Evolutionary conservation across 1,140 invertebrate species (phyloP), one percentile per base, ranked within the genome.

Genomic region (Drosophila burlai): DNA sequence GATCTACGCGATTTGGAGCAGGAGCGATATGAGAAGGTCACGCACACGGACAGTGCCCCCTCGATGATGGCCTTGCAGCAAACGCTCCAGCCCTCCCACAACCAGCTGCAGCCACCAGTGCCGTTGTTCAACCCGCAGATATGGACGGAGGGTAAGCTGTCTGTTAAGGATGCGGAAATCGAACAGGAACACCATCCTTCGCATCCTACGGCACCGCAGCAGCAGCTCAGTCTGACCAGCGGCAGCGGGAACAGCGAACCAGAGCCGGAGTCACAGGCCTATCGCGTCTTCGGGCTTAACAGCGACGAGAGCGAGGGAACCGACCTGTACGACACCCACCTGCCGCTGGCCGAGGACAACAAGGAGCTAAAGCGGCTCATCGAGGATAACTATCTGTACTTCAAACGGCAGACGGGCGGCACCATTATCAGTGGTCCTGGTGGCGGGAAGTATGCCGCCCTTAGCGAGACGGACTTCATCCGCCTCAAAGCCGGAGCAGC

Each of bases 331-430:
- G 83, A 92, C 24, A 81, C 81, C 34, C 87, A 80, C 38, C 29
- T 93, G 67, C 92, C 92, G 8, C 83, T 93, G 58, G 91, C 92
- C 21, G 91, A 93, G 65, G 92, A 93, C 55, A 93, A 93, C 72
- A 91, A 93, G 62, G 92, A 93, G 62, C 73, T 93, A n/a, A 93
- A 93, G 55, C 92, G 92, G 4, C 87, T 93, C 29, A 93, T 93
- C 43, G 92, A 93, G 65, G 90, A 93, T 38, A 93, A 93, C 55
- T 93, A 92, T 64, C 73, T 93, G 59, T 93, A 92, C 72, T 93
- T 82, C 50, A 92, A 92, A 59, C 83, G 84, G 63, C 92, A 93
- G 55, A 77, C 80, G 8, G 77, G 73, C 3, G 76, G 69, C 4
- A 76, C 65, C 8, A 63, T 79, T 3, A 60, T 74, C 46, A 73